Conservation (phyloP, 2,113 vertebrate genomes). For the Protomyctophum bolini region DNA sequence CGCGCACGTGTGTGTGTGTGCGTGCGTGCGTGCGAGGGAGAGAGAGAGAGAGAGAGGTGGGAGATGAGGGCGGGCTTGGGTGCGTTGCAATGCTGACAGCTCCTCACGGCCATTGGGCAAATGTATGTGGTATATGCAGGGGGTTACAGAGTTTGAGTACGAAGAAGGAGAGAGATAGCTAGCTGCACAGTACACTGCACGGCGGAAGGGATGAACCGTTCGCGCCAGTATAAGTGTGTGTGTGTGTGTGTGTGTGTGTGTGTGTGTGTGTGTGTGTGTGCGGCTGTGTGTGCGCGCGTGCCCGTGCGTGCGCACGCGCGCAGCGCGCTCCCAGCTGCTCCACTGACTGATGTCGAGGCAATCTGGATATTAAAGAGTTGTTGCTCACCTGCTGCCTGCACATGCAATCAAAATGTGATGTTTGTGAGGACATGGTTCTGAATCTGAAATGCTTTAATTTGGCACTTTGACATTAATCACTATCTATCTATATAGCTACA, state of each 20-base stretch:
- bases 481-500: no score
- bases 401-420: neutral
- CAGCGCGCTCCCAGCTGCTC: neutral
- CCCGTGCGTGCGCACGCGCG: neutral
- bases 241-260: conserved; percentile 8
- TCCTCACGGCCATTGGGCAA: conserved; percentile 79
- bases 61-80: conserved; percentile 60
- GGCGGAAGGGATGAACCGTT: conserved; percentile 44
- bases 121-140: conserved; percentile 35
- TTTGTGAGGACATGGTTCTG: no score
- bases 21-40: conserved; percentile 52
- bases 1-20: conserved; percentile 25
- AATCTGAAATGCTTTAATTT: no score
- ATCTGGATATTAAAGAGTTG: neutral
- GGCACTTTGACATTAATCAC: no score
- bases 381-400: neutral
- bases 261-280: neutral
- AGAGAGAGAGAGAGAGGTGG: conserved; percentile 19
- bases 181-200: conserved; percentile 24
- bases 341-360: neutral
- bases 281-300: no score
- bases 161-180: conserved; percentile 48
- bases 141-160: conserved; percentile 70
- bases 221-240: no score
- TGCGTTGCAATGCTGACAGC: conserved; percentile 67